Percentiles rank a stretch among this genome's conserved stretches.
phyloP scores from a whole-genome alignment of 2,113 vertebrate genomes.

The Pitta sordida region DNA sequence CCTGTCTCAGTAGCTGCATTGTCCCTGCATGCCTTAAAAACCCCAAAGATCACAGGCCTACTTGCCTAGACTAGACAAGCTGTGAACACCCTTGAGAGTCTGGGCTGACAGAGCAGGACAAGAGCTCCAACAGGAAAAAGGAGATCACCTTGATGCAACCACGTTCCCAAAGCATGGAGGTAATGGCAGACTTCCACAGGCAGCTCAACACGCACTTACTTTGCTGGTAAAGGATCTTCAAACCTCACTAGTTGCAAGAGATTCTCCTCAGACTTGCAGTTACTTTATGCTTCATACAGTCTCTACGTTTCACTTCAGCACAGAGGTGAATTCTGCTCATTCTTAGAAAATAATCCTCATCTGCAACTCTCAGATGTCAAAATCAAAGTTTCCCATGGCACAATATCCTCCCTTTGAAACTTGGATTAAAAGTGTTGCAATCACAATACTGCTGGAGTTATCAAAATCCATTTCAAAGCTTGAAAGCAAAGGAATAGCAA shows the following conservation, averaged over 20 bases:
- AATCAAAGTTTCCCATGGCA: background rate
- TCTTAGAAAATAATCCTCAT: background rate
- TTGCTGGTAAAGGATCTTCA: conserved; percentile 9
- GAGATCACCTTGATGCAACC: background rate
- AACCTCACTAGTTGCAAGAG: background rate
- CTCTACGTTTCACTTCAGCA: background rate
- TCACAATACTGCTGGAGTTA: conserved; percentile 30
- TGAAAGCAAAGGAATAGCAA: background rate
- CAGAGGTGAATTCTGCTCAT: background rate
- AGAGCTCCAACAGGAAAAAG: background rate
- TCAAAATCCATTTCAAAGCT: conserved; percentile 15
- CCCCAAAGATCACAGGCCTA: background rate
- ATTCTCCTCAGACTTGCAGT: conserved; percentile 2
- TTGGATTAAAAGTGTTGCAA: background rate
- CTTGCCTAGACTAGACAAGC: background rate
- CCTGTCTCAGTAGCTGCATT: background rate
- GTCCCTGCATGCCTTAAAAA: background rate
- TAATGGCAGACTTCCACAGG: background rate
- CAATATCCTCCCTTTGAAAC: background rate
- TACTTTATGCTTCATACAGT: background rate
- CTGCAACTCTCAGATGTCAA: background rate
- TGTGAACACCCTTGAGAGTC: background rate
- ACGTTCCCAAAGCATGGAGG: background rate
- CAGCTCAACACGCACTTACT: background rate
- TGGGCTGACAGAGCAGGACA: background rate